Evolutionary conservation across 2,888 invertebrate species (phyloP), one percentile per base, ranked within the genome.

Genomic region (Ceramica pisi): DNA sequence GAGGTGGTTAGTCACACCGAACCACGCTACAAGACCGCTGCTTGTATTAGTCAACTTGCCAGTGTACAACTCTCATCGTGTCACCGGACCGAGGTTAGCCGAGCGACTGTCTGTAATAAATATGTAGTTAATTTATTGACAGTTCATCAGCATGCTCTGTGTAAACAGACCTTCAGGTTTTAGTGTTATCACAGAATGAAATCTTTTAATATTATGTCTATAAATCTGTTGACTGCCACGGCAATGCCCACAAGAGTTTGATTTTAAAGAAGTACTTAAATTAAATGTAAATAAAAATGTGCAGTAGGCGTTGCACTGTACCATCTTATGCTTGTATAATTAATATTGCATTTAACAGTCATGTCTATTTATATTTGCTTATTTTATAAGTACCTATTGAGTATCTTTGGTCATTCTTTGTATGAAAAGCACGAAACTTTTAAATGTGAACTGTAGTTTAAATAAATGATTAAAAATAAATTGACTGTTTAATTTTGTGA

Each of bases 371-470:
- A 46, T 53, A 46, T 69, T 21, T 38, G 63, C 44, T 78, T 51
- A 56, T 68, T 71, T 70, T 46, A 16, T 51, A 46, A 48, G 51
- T 65, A 70, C 31, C 19, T 41, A 41, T 68, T 69, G 63, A 80
- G 23, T 51, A 35, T 66, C 26, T 21, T 67, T 56, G 44, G n/a
- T 55, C 51, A 71, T 67, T 0, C 14, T 67, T 69, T 79, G 59
- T 78, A 74, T 64, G 59, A 48, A 38, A 56, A 69, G 75, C 81
- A 83, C 81, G 65, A 80, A 67, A 71, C 51, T 70, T 68, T 73
- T 64, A 46, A 71, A 60, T 75, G 82, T 83, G 50, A 67, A 72
- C 44, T 50, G 21, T 82, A 82, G 78, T 55, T 82, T 19, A 82
- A 82, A 78, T 80, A 80, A 80, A 80, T 82, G 73, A 78, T 72